A percentile compares a stretch with the other conserved stretches of the same genome.
These are phyloP conservation scores for Netta rufina DNA, from an alignment of 2,797 vertebrate species.

Conservation along the genomic window DNA sequence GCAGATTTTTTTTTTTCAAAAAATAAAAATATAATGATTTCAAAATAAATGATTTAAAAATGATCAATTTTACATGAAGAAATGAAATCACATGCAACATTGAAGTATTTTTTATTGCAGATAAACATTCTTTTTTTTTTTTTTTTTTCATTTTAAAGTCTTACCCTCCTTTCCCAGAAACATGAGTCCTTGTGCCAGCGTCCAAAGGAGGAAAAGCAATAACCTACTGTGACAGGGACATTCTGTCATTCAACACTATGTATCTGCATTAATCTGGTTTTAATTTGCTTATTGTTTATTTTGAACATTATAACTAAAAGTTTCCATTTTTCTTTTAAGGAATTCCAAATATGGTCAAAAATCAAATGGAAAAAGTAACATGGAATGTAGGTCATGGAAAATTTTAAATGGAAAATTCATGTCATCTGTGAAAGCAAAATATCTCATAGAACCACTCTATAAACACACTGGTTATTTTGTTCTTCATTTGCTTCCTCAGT, in stretches of 20 bases:
- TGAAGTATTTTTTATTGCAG: neutral
- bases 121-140: neutral
- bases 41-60: neutral
- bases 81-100: neutral
- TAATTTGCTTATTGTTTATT: slow-evolving; percentile 69
- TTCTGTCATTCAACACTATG: slow-evolving; percentile 52
- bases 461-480: slow-evolving; percentile 70
- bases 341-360: slow-evolving; percentile 70
- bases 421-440: slow-evolving; percentile 32
- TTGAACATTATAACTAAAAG: neutral
- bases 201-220: slow-evolving; percentile 55
- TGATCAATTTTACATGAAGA: neutral
- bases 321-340: slow-evolving; percentile 38
- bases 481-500: slow-evolving; percentile 66
- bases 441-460: neutral
- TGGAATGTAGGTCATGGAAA: slow-evolving; percentile 43
- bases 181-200: slow-evolving; percentile 19
- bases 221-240: slow-evolving; percentile 42
- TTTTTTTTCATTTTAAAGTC: slow-evolving; percentile 10
- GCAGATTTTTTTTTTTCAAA: neutral
- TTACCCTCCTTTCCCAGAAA: slow-evolving; percentile 36
- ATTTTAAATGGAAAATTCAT: slow-evolving; percentile 10
- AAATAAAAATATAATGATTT: no score
- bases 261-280: slow-evolving; percentile 69
- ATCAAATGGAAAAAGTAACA: slow-evolving; percentile 38